These are phyloP conservation scores for Oreotrochilus melanogaster DNA, from an alignment of 2,113 vertebrate genomes.

Conservation along the genomic window DNA sequence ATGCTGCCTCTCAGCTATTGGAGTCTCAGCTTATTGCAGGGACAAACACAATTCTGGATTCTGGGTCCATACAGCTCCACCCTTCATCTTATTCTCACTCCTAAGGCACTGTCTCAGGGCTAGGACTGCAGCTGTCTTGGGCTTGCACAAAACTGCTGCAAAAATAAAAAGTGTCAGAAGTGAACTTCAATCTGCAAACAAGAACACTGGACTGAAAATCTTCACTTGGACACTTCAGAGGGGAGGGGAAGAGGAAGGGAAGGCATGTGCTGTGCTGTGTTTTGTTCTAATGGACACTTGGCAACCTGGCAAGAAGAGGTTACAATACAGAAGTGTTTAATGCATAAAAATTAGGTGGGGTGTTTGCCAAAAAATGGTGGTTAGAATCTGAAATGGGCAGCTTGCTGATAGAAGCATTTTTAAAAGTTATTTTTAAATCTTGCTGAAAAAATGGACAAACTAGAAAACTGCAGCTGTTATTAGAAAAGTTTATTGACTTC, in stretches of 20 bases:
- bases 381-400: not conserved
- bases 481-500: conserved; percentile 5
- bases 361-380: not conserved
- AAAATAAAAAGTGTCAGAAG: not conserved
- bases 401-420: not conserved
- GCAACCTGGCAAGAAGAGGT: not conserved
- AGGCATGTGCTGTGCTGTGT: not conserved
- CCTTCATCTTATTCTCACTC: not conserved
- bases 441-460: not conserved
- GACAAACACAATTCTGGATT: not conserved
- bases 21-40: not conserved
- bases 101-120: not conserved
- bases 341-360: rapidly evolving
- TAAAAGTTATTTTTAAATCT: not conserved
- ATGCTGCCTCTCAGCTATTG: not conserved
- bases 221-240: not conserved
- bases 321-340: not conserved
- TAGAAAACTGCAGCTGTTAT: not conserved
- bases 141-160: not conserved
- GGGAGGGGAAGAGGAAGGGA: not conserved
- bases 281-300: not conserved
- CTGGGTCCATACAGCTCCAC: not conserved
- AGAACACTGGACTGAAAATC: not conserved
- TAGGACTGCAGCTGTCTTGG: not conserved
- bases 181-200: not conserved